These are phyloP conservation scores for Himalopsyche tibetana DNA, from an alignment of 2,888 invertebrate species.

Conservation along the genomic window DNA sequence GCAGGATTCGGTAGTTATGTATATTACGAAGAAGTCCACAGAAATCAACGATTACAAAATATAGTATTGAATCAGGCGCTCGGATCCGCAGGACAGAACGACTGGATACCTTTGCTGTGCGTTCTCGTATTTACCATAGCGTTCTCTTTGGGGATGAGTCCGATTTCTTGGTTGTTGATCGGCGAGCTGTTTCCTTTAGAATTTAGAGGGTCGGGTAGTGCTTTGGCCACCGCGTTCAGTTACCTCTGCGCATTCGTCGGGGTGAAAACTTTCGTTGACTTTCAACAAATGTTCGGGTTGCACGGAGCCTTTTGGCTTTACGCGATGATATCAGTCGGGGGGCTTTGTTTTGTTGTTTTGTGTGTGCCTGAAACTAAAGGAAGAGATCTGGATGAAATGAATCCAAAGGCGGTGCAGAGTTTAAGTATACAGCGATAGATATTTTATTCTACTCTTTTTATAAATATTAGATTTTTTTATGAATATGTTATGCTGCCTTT, in stretches of 20 bases:
- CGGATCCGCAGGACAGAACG: constrained; percentile 78
- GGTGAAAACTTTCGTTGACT: constrained; percentile 91
- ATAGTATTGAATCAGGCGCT: constrained; percentile 75
- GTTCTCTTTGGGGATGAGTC: constrained; percentile 91
- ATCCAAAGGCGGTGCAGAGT: constrained; percentile 78
- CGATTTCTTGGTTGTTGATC: constrained; percentile 90
- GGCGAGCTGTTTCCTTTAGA: constrained; percentile 90
- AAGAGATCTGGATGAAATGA: constrained; percentile 92
- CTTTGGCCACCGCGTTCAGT: constrained; percentile 90
- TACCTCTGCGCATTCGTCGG: constrained; percentile 91
- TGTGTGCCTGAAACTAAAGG: constrained; percentile 95
- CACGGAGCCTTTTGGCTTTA: constrained; percentile 94
- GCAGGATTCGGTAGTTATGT: constrained; percentile 91
- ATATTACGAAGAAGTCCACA: constrained; percentile 85
- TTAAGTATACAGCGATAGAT: constrained; percentile 57
- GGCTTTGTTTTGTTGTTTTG: constrained; percentile 89
- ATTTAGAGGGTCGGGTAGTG: constrained; percentile 90
- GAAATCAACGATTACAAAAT: constrained; percentile 75
- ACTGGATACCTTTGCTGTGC: constrained; percentile 90
- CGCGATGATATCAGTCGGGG: constrained; percentile 87
- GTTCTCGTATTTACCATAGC: constrained; percentile 90
- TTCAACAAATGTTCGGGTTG: constrained; percentile 84
- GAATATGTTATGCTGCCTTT: too few species aligned
- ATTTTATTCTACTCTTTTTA: not conserved
- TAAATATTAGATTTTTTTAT: too few species aligned